These are phyloP conservation scores for Ataeniobius toweri DNA, from an alignment of 2,797 vertebrate genomes.

Conservation along the genomic window DNA sequence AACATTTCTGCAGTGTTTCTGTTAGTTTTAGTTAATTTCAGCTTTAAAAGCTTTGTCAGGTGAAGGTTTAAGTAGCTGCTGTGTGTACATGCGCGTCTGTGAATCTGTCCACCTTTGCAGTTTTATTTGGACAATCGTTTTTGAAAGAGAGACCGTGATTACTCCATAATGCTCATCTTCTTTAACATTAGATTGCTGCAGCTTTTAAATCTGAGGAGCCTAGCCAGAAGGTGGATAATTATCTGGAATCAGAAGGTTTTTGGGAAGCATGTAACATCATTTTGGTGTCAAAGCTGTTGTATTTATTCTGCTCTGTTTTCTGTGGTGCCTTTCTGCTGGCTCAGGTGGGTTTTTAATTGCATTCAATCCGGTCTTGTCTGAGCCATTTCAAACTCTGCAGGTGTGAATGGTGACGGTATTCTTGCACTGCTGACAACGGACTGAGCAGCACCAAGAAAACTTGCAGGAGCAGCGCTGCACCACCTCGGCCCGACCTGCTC, in stretches of 20 bases:
- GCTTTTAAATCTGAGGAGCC: slow-evolving; percentile 30
- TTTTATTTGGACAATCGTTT: slow-evolving; percentile 7
- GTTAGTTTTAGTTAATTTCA: slow-evolving; percentile 75
- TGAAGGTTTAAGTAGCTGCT: slow-evolving; percentile 44
- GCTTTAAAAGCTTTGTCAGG: slow-evolving; percentile 77
- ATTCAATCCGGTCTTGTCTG: slow-evolving; percentile 7
- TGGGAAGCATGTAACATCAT: background rate
- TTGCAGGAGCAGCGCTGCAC: slow-evolving; percentile 83
- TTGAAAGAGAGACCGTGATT: background rate
- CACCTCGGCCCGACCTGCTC: slow-evolving; percentile 74
- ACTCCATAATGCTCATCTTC: slow-evolving; percentile 4
- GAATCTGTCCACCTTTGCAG: slow-evolving; percentile 9
- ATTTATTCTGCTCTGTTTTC: slow-evolving; percentile 16
- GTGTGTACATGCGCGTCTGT: background rate
- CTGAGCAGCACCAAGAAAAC: slow-evolving; percentile 84
- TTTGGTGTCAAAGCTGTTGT: slow-evolving; percentile 12
- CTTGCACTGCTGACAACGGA: slow-evolving; percentile 82
- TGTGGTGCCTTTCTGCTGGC: slow-evolving; percentile 32
- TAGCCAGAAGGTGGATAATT: slow-evolving; percentile 14
- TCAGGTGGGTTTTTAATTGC: slow-evolving; percentile 23
- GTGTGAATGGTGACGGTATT: slow-evolving; percentile 81
- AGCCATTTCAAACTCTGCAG: slow-evolving; percentile 72
- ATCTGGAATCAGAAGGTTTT: slow-evolving; percentile 12
- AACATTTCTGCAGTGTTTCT: slow-evolving; percentile 38
- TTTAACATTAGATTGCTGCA: slow-evolving; percentile 23